phyloP scores from a whole-genome alignment of 2,888 invertebrate species.

The Brachyptera risi region DNA sequence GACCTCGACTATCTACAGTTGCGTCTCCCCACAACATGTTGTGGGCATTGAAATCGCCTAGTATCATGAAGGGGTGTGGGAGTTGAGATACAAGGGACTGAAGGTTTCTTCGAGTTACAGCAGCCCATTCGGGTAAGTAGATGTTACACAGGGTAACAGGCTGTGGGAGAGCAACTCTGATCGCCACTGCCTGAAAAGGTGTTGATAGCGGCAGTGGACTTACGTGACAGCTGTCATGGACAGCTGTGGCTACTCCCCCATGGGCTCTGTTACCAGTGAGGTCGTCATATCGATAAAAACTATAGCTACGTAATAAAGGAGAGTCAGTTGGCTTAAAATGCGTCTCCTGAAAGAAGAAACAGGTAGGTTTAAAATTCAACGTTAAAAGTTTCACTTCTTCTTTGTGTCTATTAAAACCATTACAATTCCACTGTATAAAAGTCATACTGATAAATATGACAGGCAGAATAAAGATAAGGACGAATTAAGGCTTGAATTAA shows the following conservation, averaged over 20 bases:
- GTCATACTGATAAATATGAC: background rate
- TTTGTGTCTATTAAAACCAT: background rate
- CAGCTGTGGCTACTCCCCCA: background rate
- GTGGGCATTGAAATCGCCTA: constrained; percentile 28
- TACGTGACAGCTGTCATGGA: background rate
- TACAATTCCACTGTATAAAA: constrained; percentile 1
- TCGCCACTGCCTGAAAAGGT: background rate
- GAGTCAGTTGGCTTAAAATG: background rate
- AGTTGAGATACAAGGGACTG: constrained; percentile 6
- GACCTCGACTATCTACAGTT: constrained; percentile 13
- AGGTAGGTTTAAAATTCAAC: background rate
- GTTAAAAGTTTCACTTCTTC: background rate
- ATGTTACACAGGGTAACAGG: background rate
- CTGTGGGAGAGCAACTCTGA: background rate
- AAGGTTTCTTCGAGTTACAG: background rate
- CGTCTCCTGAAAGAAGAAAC: background rate
- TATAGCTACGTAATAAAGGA: background rate
- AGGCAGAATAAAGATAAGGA: too few species aligned
- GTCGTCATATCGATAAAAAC: background rate
- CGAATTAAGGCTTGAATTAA: too few species aligned
- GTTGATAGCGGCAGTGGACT: background rate
- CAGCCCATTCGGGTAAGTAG: background rate
- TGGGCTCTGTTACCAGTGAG: background rate
- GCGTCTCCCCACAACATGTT: constrained; percentile 22
- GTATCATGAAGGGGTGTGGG: constrained; percentile 24